Conservation (phyloP, 2,888 invertebrate genomes). For the Andrena flavipes region DNA sequence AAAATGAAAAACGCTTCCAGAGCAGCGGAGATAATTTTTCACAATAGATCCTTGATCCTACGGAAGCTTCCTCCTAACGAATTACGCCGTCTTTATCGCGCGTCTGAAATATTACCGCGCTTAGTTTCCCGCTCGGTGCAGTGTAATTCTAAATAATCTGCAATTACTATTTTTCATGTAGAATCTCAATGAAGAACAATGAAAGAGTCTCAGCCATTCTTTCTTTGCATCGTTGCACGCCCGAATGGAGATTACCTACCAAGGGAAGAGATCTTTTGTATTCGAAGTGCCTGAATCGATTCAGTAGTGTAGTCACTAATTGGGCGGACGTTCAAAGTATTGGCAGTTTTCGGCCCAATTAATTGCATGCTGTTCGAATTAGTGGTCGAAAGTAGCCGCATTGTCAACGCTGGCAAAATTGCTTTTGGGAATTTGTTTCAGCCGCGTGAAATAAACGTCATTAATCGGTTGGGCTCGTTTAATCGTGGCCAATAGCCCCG, state of each 20-base stretch:
- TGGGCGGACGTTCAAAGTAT: conserved; percentile 20
- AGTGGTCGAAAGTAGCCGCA: conserved; percentile 20
- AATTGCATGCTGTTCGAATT: conserved; percentile 7
- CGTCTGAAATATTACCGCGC: conserved; percentile 10
- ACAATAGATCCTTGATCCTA: neutral
- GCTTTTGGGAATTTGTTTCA: conserved; percentile 35
- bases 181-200: conserved; percentile 1
- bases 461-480: conserved; percentile 6
- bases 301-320: neutral
- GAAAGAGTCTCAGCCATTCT: no score
- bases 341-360: conserved; percentile 37
- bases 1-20: neutral
- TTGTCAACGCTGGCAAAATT: conserved; percentile 20
- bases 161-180: conserved; percentile 22
- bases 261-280: neutral
- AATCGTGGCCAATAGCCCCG: conserved; percentile 24
- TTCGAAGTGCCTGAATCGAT: neutral
- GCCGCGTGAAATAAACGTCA: conserved; percentile 2
- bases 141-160: conserved; percentile 18
- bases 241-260: neutral
- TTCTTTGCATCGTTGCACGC: neutral
- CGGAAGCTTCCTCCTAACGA: conserved; percentile 19
- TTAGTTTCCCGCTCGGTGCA: neutral
- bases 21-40: conserved; percentile 1
- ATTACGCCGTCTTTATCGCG: conserved; percentile 24